These are phyloP conservation scores for Amphiduros pacificus DNA, from an alignment of 2,888 invertebrate species.

Conservation along the genomic window DNA sequence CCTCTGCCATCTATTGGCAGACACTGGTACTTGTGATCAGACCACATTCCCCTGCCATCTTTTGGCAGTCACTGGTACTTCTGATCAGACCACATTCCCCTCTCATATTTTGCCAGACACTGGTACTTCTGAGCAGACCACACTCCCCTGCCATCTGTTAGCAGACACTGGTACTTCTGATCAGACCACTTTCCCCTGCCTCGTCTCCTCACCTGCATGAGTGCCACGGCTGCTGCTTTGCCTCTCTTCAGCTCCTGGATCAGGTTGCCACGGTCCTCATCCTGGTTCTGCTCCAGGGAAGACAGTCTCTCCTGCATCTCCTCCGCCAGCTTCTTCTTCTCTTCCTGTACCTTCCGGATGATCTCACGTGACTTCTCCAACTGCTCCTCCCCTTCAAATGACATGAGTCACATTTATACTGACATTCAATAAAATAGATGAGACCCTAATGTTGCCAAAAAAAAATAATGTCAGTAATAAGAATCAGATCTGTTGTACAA, in stretches of 20 bases:
- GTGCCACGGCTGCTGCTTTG: constrained; percentile 56
- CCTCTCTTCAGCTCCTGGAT: constrained; percentile 58
- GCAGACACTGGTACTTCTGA: too few relatives aligned
- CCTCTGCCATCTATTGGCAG: too few relatives aligned
- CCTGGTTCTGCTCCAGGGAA: constrained; percentile 44
- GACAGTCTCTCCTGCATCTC: constrained; percentile 42
- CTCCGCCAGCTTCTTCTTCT: constrained; percentile 39
- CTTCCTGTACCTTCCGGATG: constrained; percentile 50
- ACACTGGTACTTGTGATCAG: too few relatives aligned
- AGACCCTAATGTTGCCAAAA: neutral
- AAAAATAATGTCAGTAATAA: neutral
- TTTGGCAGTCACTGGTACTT: too few relatives aligned
- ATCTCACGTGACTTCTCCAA: constrained; percentile 55
- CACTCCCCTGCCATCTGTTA: too few relatives aligned
- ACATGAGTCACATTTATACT: neutral
- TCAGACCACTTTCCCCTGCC: too few relatives aligned
- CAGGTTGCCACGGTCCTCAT: constrained; percentile 53
- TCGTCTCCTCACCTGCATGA: constrained; percentile 52
- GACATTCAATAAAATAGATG: neutral
- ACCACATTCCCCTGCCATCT: too few relatives aligned
- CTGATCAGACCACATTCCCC: too few relatives aligned
- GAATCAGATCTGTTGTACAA: neutral
- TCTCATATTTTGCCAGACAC: too few relatives aligned
- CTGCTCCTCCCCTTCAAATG: constrained; percentile 37
- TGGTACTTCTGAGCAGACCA: too few relatives aligned